Conservation (phyloP, 1,140 invertebrate genomes). For the Tetragonula clypearis region DNA sequence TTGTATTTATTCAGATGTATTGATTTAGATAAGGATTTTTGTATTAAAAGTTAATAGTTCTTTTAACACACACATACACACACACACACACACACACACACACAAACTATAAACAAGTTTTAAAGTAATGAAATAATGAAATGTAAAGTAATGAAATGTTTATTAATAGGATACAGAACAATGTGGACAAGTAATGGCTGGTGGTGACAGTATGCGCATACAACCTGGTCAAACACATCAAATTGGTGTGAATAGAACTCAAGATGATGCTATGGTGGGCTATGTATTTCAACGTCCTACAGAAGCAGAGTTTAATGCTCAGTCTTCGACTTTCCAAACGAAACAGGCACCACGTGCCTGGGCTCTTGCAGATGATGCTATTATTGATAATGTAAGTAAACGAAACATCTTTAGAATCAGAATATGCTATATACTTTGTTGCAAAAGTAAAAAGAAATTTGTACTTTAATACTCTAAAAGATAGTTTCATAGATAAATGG, state of each 20-base stretch:
- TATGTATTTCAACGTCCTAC: constrained; percentile 93
- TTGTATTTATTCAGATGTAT: neutral
- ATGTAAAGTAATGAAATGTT: neutral
- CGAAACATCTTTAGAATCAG: neutral
- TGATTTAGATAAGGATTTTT: neutral
- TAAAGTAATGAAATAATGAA: neutral
- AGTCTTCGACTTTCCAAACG: constrained; percentile 83
- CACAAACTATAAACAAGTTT: neutral
- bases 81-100: too few species aligned
- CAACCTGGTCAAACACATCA: constrained; percentile 79
- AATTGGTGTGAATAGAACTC: constrained; percentile 82
- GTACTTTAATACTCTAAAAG: neutral
- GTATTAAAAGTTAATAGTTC: neutral
- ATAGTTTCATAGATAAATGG: constrained; percentile 4
- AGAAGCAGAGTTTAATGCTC: constrained; percentile 87
- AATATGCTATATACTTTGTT: neutral
- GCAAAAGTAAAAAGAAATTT: neutral
- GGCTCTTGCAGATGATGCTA: constrained; percentile 91
- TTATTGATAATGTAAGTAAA: constrained; percentile 87
- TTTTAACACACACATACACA: too few species aligned
- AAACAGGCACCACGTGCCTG: constrained; percentile 87
- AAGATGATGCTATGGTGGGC: constrained; percentile 93
- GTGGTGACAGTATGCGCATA: constrained; percentile 78
- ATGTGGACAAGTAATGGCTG: constrained; percentile 80
- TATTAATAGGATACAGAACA: constrained; percentile 76